Percentiles rank a stretch among this genome's conserved stretches.
Evolutionary conservation across 2,113 vertebrate genomes (phyloP).

Genomic region (Hydrolagus affinis): DNA sequence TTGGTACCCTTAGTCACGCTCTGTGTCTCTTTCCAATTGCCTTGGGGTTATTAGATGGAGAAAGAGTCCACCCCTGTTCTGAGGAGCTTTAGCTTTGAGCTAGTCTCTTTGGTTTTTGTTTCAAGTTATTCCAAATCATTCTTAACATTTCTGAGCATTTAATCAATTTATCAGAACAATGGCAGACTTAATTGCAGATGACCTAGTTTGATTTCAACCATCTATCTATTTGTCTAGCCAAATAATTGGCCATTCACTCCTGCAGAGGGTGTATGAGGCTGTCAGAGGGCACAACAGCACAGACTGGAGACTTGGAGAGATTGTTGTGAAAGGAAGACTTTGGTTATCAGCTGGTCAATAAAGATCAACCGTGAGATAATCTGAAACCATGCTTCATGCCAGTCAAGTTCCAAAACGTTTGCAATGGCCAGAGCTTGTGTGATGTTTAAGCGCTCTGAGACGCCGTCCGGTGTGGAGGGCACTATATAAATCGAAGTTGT

Average conservation of each 20-base stretch:
- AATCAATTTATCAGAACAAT: background rate
- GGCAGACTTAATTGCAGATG: background rate
- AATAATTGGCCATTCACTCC: background rate
- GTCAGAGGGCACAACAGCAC: background rate
- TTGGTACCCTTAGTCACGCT: too few relatives aligned
- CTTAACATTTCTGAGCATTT: background rate
- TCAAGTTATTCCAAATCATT: background rate
- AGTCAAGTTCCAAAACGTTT: background rate
- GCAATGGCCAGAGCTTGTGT: too few relatives aligned
- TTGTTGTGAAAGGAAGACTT: background rate
- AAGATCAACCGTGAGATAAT: background rate
- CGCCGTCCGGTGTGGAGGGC: too few relatives aligned
- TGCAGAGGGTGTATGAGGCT: background rate
- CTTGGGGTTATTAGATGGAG: background rate
- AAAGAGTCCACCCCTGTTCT: background rate
- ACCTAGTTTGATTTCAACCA: background rate
- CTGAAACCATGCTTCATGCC: too few relatives aligned
- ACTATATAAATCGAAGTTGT: too few relatives aligned
- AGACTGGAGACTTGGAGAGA: background rate
- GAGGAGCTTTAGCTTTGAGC: background rate
- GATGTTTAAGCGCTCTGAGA: too few relatives aligned
- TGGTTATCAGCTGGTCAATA: too few relatives aligned
- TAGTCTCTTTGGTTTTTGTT: background rate
- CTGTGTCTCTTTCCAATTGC: too few relatives aligned
- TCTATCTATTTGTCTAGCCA: background rate